Percentiles rank a stretch among this genome's conserved stretches.
Conservation (phyloP, 2,113 vertebrate genomes). For the Peromyscus maniculatus region DNA sequence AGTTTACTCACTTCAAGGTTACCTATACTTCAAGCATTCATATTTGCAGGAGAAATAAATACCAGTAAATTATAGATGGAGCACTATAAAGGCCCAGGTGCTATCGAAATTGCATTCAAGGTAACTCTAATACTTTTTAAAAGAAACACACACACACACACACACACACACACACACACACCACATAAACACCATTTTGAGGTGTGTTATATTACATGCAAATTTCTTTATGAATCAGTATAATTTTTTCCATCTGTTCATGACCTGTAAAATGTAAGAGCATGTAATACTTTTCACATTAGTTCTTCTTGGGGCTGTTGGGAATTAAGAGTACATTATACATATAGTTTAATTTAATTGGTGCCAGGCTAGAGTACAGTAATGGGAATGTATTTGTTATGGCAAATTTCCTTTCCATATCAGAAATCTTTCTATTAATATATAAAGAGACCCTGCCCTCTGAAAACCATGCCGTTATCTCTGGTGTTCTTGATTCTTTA, state of each 20-base stretch:
- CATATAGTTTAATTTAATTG: constrained; percentile 71
- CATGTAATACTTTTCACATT: constrained; percentile 71
- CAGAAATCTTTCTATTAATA: constrained; percentile 61
- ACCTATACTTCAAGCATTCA: constrained; percentile 59
- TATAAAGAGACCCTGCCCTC: constrained; percentile 59
- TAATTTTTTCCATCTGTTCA: constrained; percentile 73
- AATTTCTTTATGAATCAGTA: constrained; percentile 69
- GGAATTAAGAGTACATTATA: constrained; percentile 73
- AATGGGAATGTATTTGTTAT: constrained; percentile 71
- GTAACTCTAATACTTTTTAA: constrained; percentile 57
- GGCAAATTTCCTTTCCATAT: constrained; percentile 60
- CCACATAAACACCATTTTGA: constrained; percentile 69
- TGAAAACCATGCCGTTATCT: constrained; percentile 13
- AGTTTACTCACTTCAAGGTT: constrained; percentile 65
- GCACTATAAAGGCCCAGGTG: constrained; percentile 16
- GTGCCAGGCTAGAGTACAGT: constrained; percentile 48
- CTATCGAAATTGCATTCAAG: constrained; percentile 52
- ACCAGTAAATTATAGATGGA: constrained; percentile 60
- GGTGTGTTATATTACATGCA: constrained; percentile 43
- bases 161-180: too few species aligned
- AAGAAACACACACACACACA: not conserved
- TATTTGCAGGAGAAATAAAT: constrained; percentile 37
- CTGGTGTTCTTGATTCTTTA: not conserved
- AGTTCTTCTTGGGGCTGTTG: constrained; percentile 60
- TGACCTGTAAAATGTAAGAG: constrained; percentile 51